Evolutionary conservation across 2,888 invertebrate genomes (phyloP).

Genomic region (Argynnis bischoffii): DNA sequence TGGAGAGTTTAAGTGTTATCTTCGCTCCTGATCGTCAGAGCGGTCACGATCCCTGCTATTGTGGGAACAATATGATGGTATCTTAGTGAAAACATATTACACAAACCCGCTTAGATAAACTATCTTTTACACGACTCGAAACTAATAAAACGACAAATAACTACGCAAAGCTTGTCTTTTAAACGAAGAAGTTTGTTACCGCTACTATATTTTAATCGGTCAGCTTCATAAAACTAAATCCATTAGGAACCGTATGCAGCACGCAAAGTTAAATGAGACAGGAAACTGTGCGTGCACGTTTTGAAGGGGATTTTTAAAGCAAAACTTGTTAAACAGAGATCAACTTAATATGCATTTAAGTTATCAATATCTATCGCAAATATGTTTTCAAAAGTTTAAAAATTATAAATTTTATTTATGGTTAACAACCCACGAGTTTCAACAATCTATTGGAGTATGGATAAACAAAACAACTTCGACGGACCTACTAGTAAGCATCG

Average conservation of each 20-base stretch:
- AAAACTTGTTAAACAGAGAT: conserved; percentile 29
- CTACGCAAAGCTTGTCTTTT: conserved; percentile 10
- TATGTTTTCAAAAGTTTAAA: conserved; percentile 16
- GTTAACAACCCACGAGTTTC: too few species aligned
- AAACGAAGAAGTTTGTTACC: conserved; percentile 4
- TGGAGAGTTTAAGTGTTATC: conserved; percentile 55
- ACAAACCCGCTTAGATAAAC: conserved; percentile 42
- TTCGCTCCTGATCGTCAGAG: conserved; percentile 60
- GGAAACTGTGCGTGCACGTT: conserved; percentile 33
- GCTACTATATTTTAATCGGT: conserved; percentile 26
- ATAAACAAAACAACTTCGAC: too few species aligned
- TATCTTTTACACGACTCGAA: conserved; percentile 40
- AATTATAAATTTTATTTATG: neutral
- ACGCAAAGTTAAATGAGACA: conserved; percentile 37
- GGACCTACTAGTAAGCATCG: too few species aligned
- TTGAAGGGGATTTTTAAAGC: conserved; percentile 27
- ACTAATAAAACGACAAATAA: conserved; percentile 24
- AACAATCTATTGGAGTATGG: too few species aligned
- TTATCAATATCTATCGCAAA: conserved; percentile 22
- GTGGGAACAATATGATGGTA: conserved; percentile 64
- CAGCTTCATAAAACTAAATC: conserved; percentile 30
- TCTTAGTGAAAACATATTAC: conserved; percentile 47
- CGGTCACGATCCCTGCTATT: conserved; percentile 71
- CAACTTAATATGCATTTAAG: conserved; percentile 31
- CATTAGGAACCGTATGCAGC: conserved; percentile 33